Base-by-base conservation (phyloP, 2,113 vertebrate genomes). In the Sprattus sprattus region DNA sequence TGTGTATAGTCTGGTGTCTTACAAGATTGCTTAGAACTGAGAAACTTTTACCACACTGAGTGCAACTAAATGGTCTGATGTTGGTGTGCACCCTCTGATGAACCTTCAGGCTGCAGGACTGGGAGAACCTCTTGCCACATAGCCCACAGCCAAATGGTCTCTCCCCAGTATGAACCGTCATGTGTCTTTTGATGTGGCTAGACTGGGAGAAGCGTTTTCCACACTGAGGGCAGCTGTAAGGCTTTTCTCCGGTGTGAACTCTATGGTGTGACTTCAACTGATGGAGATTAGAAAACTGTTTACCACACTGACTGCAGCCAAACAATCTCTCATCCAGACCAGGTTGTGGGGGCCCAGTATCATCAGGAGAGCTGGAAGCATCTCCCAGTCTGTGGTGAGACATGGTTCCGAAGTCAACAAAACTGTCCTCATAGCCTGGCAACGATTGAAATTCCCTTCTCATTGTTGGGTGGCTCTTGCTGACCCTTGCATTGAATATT, bases 81-180 rank as follows among this genome's bases (percentile, higher is more conserved):
- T 52, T 52, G 45, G 71, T 54, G 46, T 85, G 84, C 22, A 81
- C n/a, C 28, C n/a, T 39, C 49, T 80, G 47, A 80, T 85, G 84
- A 45, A 20, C 13, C 71, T 85, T 85, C 25, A 50, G 39, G 84
- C 32, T 9, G 71, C 6, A 3, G 1, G 45, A 46, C 13, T 85
- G 25, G 2, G 46, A 50, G 45, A 80, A 85, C 1, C 71, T 71
- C n/a, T 20, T 52, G 0, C 71, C 84, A 50, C 84, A 85, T n/a
- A 50, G 20, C 4, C n/a, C 25, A 57, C 84, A 85, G n/a, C 15
- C 44, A 49, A 32, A 75, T 18, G 45, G 39, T 28, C n/a, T 47
- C 45, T 45, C 57, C 8, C 83, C 54, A 0, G 44, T 60, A 9
- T 16, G 52, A 45, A 45, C 50, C 5, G 25, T 83, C 82, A 71